A percentile compares a stretch with the other conserved stretches of the same genome.
phyloP scores from a whole-genome alignment of 2,113 vertebrate species.

The Dicrurus megarhynchus region DNA sequence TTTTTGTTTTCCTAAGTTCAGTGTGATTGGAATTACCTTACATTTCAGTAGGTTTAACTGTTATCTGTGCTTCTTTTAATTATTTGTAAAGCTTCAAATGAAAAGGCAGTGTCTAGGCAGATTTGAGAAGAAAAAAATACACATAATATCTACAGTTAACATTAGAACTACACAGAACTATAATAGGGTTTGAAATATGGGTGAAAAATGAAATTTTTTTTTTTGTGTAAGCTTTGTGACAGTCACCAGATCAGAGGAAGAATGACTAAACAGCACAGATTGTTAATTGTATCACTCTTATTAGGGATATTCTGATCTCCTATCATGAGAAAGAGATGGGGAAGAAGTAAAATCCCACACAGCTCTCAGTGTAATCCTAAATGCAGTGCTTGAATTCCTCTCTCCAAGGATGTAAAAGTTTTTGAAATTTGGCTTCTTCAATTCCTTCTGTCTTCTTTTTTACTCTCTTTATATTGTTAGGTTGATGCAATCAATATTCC shows the following conservation, averaged over 20 bases:
- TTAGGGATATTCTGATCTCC: background rate
- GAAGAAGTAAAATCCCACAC: background rate
- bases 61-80: background rate
- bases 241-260: background rate
- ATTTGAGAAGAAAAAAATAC: background rate
- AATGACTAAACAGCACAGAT: background rate
- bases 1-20: background rate
- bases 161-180: background rate
- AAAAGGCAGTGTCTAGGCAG: background rate
- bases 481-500: background rate
- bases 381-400: background rate
- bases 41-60: background rate
- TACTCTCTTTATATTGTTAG: background rate
- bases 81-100: background rate
- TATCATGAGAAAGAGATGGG: background rate
- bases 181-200: background rate
- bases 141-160: background rate
- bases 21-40: background rate
- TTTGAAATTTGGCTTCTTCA: background rate
- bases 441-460: background rate
- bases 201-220: background rate
- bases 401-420: background rate
- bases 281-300: background rate
- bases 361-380: accelerated
- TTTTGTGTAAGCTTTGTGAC: background rate